Conservation (phyloP, 2,888 invertebrate species). For the Drosophila fulvimacula region DNA sequence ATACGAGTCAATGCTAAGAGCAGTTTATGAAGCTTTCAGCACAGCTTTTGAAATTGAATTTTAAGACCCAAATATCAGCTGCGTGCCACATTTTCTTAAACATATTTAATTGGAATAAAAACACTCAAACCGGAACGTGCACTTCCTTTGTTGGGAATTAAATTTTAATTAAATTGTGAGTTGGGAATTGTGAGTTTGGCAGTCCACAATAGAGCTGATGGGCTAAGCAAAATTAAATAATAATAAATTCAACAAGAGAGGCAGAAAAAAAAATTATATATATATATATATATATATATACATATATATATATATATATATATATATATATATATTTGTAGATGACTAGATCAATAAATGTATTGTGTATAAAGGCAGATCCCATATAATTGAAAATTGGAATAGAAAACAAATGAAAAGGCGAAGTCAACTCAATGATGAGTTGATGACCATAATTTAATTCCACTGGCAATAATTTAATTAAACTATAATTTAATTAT, state of each 20-base stretch:
- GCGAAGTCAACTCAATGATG: conserved; percentile 31
- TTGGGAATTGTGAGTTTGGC: conserved; percentile 37
- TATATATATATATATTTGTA: too few relatives aligned
- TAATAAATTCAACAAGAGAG: conserved; percentile 17
- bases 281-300: neutral
- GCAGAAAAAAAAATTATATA: conserved; percentile 1
- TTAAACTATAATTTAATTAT: conserved; percentile 2
- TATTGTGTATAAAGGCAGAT: conserved; percentile 13
- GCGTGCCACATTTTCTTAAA: neutral
- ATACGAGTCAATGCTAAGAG: neutral
- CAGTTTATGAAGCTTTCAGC: too few relatives aligned
- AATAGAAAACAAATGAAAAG: conserved; percentile 11
- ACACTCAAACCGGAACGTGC: neutral
- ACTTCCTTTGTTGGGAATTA: conserved; percentile 37
- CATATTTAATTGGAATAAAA: conserved; percentile 14
- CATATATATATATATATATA: too few relatives aligned
- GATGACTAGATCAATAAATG: too few relatives aligned
- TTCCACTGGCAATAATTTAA: neutral
- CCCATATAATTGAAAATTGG: conserved; percentile 57
- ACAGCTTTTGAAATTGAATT: conserved; percentile 1
- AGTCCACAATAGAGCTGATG: conserved; percentile 18
- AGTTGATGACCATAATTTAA: conserved; percentile 14
- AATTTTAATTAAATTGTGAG: conserved; percentile 58
- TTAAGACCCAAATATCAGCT: neutral
- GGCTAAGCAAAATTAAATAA: conserved; percentile 38